Conservation (phyloP, 1,140 invertebrate genomes). For the Harlomillsia oculata region DNA sequence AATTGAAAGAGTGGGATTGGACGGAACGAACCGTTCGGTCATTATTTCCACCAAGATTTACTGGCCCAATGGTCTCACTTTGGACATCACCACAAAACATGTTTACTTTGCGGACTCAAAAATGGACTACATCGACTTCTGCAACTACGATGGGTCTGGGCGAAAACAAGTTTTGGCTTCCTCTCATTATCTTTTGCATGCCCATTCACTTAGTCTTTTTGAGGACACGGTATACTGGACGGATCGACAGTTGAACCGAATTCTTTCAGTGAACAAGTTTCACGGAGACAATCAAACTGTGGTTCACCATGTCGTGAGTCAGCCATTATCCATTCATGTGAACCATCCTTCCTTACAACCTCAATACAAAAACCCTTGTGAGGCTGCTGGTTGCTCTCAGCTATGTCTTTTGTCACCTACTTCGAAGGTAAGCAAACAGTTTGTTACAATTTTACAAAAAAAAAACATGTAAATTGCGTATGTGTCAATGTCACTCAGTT, state of each 20-base stretch:
- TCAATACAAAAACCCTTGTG: constrained; percentile 70
- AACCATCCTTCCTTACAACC: constrained; percentile 90
- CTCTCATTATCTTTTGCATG: constrained; percentile 85
- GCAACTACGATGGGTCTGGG: constrained; percentile 88
- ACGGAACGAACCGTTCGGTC: constrained; percentile 71
- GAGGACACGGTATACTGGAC: constrained; percentile 75
- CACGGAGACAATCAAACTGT: constrained; percentile 81
- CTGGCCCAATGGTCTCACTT: constrained; percentile 92
- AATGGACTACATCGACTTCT: constrained; percentile 96
- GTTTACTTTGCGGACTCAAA: constrained; percentile 98
- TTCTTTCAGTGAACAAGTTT: constrained; percentile 78
- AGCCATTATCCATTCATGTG: constrained; percentile 87
- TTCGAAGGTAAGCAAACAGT: background rate
- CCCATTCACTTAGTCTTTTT: constrained; percentile 86
- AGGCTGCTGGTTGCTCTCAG: constrained; percentile 69
- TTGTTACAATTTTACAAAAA: background rate
- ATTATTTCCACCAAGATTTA: constrained; percentile 95
- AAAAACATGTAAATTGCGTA: no score
- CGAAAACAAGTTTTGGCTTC: constrained; percentile 73
- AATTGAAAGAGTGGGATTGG: constrained; percentile 91
- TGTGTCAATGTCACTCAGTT: no score
- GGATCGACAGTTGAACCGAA: constrained; percentile 77
- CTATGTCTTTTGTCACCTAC: constrained; percentile 73
- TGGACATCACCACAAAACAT: constrained; percentile 85
- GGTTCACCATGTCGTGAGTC: constrained; percentile 85